Percentiles rank a stretch among this genome's conserved stretches.
Conservation (phyloP, 2,888 invertebrate species). For the Lucinisca nassula region DNA sequence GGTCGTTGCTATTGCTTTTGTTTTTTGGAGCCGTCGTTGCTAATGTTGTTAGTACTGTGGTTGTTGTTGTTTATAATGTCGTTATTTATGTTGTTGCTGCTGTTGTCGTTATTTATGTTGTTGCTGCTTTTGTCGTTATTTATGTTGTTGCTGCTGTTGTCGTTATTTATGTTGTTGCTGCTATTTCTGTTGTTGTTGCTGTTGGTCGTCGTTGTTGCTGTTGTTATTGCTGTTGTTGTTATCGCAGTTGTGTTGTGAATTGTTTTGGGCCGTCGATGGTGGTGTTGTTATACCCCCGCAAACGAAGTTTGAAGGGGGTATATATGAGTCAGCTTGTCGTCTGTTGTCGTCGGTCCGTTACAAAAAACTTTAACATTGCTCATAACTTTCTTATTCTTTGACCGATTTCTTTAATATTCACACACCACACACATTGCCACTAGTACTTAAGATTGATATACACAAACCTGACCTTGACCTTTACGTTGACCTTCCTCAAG, state of each 20-base stretch:
- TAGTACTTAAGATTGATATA: no score
- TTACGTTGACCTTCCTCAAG: no score
- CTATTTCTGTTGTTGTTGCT: neutral
- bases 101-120: constrained; percentile 11
- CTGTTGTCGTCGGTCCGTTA: no score
- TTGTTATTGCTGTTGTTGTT: neutral
- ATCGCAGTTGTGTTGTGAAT: neutral
- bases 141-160: constrained; percentile 14
- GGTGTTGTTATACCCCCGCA: no score
- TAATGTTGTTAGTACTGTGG: constrained; percentile 7
- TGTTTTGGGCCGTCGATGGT: no score
- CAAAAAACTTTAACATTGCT: no score
- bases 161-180: neutral
- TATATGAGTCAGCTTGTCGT: no score
- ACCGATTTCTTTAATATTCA: no score
- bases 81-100: constrained; percentile 11
- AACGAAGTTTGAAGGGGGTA: no score
- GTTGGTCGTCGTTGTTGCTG: neutral
- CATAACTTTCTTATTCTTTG: no score
- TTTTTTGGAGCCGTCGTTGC: neutral
- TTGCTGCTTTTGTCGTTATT: constrained; percentile 4
- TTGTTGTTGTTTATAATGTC: neutral
- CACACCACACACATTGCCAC: no score
- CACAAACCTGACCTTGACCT: no score
- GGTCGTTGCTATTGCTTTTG: neutral